phyloP scores from a whole-genome alignment of 1,140 invertebrate species.

The Drosophila guanche region DNA sequence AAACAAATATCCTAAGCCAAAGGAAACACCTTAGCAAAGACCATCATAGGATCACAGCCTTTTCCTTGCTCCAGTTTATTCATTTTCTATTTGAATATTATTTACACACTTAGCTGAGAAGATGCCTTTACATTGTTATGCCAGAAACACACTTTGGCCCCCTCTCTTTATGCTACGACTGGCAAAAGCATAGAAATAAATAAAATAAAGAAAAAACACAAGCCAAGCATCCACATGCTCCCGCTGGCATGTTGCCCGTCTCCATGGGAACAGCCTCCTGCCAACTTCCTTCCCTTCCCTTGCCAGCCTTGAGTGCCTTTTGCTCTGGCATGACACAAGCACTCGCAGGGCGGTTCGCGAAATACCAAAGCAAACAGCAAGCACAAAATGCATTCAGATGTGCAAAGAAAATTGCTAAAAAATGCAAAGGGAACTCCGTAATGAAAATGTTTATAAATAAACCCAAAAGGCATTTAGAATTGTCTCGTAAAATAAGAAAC shows the following conservation, averaged over 20 bases:
- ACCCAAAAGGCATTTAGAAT: not conserved
- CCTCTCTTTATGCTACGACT: constrained; percentile 21
- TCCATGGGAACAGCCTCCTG: no score
- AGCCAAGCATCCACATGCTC: constrained; percentile 17
- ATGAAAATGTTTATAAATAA: constrained; percentile 10
- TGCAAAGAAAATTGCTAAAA: constrained; percentile 27
- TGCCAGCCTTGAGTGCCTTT: no score
- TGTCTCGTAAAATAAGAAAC: constrained; percentile 6
- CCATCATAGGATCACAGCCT: constrained; percentile 35
- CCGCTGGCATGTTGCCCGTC: not conserved
- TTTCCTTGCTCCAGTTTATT: constrained; percentile 2
- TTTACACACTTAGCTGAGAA: constrained; percentile 1
- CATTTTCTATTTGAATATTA: constrained; percentile 30
- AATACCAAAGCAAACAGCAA: constrained; percentile 24
- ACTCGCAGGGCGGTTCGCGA: constrained; percentile 19
- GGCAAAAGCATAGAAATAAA: constrained; percentile 9
- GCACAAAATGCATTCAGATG: constrained; percentile 39
- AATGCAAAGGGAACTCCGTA: not conserved
- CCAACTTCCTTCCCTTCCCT: no score
- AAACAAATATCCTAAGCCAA: not conserved
- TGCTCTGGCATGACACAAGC: not conserved
- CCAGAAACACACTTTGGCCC: constrained; percentile 25
- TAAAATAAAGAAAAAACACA: constrained; percentile 7
- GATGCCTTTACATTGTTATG: constrained; percentile 36
- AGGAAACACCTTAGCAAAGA: constrained; percentile 12